Base-by-base conservation (phyloP, 2,797 vertebrate species). In the Gallinago stenura region DNA sequence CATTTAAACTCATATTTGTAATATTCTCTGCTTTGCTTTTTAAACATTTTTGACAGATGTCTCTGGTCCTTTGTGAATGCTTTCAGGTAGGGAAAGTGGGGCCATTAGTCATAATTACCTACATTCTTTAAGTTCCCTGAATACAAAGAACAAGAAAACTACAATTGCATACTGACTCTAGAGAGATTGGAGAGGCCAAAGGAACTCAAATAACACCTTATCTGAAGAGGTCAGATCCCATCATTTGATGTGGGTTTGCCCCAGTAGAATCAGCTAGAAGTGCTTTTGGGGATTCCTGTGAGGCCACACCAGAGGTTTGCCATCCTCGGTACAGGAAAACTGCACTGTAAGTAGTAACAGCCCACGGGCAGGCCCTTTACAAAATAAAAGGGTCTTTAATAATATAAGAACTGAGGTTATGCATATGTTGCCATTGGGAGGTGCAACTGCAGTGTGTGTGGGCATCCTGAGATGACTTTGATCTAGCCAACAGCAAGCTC, bases 31-130 rank as follows among this genome's bases (percentile, higher is more conserved):
- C 12, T 15, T 85, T 83, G 22, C 11, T 66, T 91, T 92, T 80
- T 39, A 87, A 95, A 54, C 5, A 43, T 64, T 88, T 91, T 77
- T 95, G 66, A 53, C 46, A 87, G 37, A 51, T 81, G 22, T 71
- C 18, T 4, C 33, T 85, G 51, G 20, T 77, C 15, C 45, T 77
- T 60, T 78, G 57, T 78, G 69, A 90, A 51, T 76, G 18, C 12
- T 86, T 91, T 80, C 37, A 54, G 43, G 53, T 24, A 45, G 12
- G 11, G 22, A 11, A 87, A 69, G 33, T 66, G 12, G 3, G 19
- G 10, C 28, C 20, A 15, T 88, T 75, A 76, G 54, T 69, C 33
- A 24, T 56, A 80, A 70, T 76, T 83, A 41, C 46, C 21, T 77
- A 31, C 22, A 43, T 87, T 80, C 33, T 33, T 61, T 50, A 41